Evolutionary conservation across 2,888 invertebrate species (phyloP), one percentile per base, ranked within the genome.

Genomic region (Listrodromus nycthemerus): DNA sequence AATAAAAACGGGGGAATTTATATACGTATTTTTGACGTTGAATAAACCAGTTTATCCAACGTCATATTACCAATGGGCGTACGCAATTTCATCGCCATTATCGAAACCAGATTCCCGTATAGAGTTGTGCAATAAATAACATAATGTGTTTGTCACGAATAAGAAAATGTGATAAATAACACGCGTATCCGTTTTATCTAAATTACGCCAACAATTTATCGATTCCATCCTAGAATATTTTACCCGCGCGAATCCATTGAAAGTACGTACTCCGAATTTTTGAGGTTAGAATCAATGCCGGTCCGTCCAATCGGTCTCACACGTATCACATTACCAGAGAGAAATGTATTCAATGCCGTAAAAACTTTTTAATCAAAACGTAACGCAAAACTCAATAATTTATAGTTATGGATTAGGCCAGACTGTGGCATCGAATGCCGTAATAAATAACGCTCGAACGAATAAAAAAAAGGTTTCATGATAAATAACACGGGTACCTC

Each of bases 331-430:
- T 24, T 61, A 37, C 10, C 10, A 37, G 10, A 37, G 37, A 8
- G 30, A 3, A 61, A 73, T 78, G 67, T 74, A 82, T 69, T 41
- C 33, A n/a, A 73, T 27, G 21, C 16, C 45, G 52, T 37, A 10
- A 37, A 33, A 33, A 1, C 2, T 13, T 55, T 55, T 55, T 55
- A 3, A 19, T 55, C 24, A 10, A 10, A 21, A 52, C 52, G 21
- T n/a, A 8, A 21, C 37, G 21, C n/a, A 21, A 52, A 19, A 52
- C 21, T 52, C 8, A 8, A 52, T 7, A 10, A 52, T 52, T 52
- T 19, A 21, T 52, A 37, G 37, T 30, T 30, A 4, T 4, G 0
- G 30, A 30, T 30, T 30, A 30, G 8, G 8, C 37, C 37, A 37
- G 37, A 37, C 37, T 8, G 8, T 37, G 37, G 37, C 8, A 37